Percentiles rank a stretch among this genome's conserved stretches.
Conservation (phyloP, 35 echinoderm and acorn worm species). For the Apostichopus parvimensis region DNA sequence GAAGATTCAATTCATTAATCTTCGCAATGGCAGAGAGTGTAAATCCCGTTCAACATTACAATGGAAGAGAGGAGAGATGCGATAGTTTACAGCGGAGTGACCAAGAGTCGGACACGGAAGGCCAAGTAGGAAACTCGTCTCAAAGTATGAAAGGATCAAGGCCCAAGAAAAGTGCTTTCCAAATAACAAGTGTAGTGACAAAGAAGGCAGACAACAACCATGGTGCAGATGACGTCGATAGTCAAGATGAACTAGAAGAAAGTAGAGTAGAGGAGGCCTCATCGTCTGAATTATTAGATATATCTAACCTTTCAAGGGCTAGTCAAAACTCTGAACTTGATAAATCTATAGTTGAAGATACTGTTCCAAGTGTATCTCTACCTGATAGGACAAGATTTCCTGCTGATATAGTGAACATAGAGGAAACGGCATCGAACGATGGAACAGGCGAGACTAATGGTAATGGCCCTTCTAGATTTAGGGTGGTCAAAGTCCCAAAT, state of each 20-base stretch:
- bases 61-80: constrained; percentile 44
- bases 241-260: constrained; percentile 96
- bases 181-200: constrained; percentile 90
- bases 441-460: constrained; percentile 69
- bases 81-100: constrained; percentile 44
- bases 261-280: constrained; percentile 92
- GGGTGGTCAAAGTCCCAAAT: constrained; percentile 91
- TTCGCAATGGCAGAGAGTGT: constrained; percentile 34
- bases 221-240: constrained; percentile 79
- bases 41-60: constrained; percentile 44
- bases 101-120: constrained; percentile 51
- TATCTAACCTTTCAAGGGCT: constrained; percentile 68
- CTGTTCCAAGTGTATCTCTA: constrained; percentile 54
- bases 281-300: constrained; percentile 75
- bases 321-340: constrained; percentile 82
- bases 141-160: constrained; percentile 46
- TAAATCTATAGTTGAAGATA: constrained; percentile 47
- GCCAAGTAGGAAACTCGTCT: constrained; percentile 19
- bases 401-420: constrained; percentile 38
- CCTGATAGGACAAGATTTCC: constrained; percentile 42
- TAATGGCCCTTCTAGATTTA: constrained; percentile 94
- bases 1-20: not conserved
- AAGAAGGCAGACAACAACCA: constrained; percentile 60
- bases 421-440: constrained; percentile 59
- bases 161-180: constrained; percentile 92